Evolutionary conservation across 2,888 invertebrate genomes (phyloP), one percentile per base, ranked within the genome.

Genomic region (Cheilosia scutellata): DNA sequence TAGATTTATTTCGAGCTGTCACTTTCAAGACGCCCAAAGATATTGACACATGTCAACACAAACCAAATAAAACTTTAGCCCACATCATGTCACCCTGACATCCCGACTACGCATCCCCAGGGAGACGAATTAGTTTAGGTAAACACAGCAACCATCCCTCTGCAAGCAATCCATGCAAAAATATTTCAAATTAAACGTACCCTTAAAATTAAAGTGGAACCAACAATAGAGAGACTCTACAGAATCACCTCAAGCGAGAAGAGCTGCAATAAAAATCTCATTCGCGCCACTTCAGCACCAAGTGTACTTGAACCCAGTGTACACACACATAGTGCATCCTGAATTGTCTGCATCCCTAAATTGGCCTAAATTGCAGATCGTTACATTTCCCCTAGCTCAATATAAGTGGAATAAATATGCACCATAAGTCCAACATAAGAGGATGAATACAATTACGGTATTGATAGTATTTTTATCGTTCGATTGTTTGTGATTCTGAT

Each of bases 391-490:
- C 33, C 44, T 33, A 44, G 25, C 55, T 42, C 5, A 7, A 20
- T 40, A 11, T 40, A 70, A 78, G 37, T 51, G 51, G 37, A 63
- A 62, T 33, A 57, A n/a, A n/a, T 49, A 55, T 62, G 57, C 47
- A 33, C 25, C 53, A 71, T 55, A 66, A 77, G 37, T 60, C 42
- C 47, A 44, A 53, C 49, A 66, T 55, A 60, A 65, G 42, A 82
- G 40, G 49, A 60, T 58, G 71, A 44, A 82, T 44, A 72, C 62
- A 78, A 78, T 57, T 51, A 62, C 72, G 51, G 68, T 74, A 78
- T 66, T 83, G 83, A 83, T 74, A 83, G 63, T 72, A 74, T 63
- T 74, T 83, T 78, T 51, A 72, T 78, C 29, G 33, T 13, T 42
- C 25, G 42, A 53, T 29, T 58, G 20, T 72, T n/a, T 40, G 51